Evolutionary conservation across 1,140 invertebrate species (phyloP), one percentile per base, ranked within the genome.

Genomic region (Episyrphus balteatus): DNA sequence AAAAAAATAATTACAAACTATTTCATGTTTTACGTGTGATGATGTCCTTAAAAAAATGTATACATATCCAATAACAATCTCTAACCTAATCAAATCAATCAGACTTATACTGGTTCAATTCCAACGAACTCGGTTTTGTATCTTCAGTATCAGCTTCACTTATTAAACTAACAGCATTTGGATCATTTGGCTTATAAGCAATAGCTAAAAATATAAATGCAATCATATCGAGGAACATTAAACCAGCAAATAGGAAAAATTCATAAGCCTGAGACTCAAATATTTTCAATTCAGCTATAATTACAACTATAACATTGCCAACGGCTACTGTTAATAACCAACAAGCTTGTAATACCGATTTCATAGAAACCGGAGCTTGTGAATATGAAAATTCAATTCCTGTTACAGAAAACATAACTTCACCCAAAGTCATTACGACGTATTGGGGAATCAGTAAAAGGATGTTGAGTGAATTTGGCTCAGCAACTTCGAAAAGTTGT

Each of bases 351-450:
- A 98, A 57, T 1, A 98, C 79, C 0, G 91, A 90, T 62, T 94
- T 96, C 91, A 97, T 94, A 49, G 79, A 83, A 3, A 70, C 59
- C 0, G 92, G 92, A 7, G 92, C 87, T 74, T 95, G 80, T 0
- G 82, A 81, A 66, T 93, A 97, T 0, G 89, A 88, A 71, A 96
- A 96, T 56, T 92, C 84, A 0, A 95, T 71, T 1, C 91, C 93
- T 0, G 91, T 95, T 5, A 95, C 80, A 0, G 89, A 92, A 65
- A 94, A 94, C 80, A 95, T 84, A 17, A 96, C 73, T 49, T 76
- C 76, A 0, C 78, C 90, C 50, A 83, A 73, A 0, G 91, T 93
- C 50, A 95, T 83, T 1, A 92, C 68, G 18, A 92, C 66, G 61
- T 92, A 92, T 61, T 94, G 91, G 0, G 91, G 89, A 13, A 94